Evolutionary conservation across 2,113 vertebrate species (phyloP).

Genomic region (Platanista minor): DNA sequence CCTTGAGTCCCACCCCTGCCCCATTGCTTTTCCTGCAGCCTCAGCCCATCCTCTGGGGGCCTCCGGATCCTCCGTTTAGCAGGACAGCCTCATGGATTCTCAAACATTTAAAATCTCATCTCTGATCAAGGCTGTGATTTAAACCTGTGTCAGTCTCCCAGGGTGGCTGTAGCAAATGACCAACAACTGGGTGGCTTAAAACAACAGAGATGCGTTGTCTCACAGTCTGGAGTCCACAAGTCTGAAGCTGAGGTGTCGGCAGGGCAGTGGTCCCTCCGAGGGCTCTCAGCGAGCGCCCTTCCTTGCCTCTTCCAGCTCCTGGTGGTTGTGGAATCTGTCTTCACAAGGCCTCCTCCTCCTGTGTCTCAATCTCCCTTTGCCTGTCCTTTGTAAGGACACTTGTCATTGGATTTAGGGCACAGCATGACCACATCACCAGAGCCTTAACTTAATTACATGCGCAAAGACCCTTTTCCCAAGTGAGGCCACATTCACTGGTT

Average conservation of each 20-base stretch:
- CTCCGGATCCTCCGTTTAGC: background rate
- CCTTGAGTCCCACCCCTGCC: background rate
- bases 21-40: background rate
- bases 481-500: background rate
- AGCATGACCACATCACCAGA: background rate
- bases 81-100: background rate
- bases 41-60: background rate
- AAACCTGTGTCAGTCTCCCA: background rate
- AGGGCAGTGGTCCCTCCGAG: too few species aligned
- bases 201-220: background rate
- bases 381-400: background rate
- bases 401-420: background rate
- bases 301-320: background rate
- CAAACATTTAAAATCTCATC: background rate
- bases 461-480: background rate
- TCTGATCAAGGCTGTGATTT: background rate
- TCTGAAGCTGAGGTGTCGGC: background rate
- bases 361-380: background rate
- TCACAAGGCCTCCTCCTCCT: background rate
- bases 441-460: background rate
- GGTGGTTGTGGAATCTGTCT: background rate
- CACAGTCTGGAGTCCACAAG: background rate
- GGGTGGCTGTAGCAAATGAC: background rate
- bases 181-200: background rate
- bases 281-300: background rate